Evolutionary conservation across 2,888 invertebrate species (phyloP).

Genomic region (Eupithecia inturbata): DNA sequence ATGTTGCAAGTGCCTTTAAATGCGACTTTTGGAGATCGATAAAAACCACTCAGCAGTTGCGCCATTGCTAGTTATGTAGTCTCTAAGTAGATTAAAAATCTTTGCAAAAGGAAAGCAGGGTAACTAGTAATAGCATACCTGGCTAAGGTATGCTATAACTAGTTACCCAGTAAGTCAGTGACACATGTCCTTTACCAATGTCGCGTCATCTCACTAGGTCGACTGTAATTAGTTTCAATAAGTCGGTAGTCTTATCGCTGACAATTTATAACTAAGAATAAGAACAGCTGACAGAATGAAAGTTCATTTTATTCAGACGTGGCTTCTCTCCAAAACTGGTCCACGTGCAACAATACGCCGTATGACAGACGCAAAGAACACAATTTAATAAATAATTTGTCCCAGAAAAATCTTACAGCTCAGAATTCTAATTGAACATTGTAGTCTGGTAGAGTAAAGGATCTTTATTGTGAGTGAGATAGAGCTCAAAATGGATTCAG

Average conservation of each 20-base stretch:
- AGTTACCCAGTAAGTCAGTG: too few species aligned
- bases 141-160: too few species aligned
- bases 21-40: too few species aligned
- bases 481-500: conserved; percentile 46
- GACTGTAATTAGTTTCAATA: neutral
- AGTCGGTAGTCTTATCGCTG: conserved; percentile 8
- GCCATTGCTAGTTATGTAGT: too few species aligned
- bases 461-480: conserved; percentile 5
- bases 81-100: too few species aligned
- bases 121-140: too few species aligned
- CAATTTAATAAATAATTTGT: conserved; percentile 24
- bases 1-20: too few species aligned
- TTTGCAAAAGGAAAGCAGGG: too few species aligned
- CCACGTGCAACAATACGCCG: conserved; percentile 40
- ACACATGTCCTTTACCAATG: too few species aligned
- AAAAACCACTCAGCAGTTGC: too few species aligned
- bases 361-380: conserved; percentile 33
- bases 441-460: neutral
- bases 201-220: conserved; percentile 1
- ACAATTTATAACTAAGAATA: conserved; percentile 29
- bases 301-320: conserved; percentile 44
- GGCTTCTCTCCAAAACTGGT: conserved; percentile 57
- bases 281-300: conserved; percentile 49
- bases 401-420: conserved; percentile 25
- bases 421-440: conserved; percentile 42